Conservation (phyloP, 2,113 vertebrate species). For the Pseudolaguvia tuberculata region DNA sequence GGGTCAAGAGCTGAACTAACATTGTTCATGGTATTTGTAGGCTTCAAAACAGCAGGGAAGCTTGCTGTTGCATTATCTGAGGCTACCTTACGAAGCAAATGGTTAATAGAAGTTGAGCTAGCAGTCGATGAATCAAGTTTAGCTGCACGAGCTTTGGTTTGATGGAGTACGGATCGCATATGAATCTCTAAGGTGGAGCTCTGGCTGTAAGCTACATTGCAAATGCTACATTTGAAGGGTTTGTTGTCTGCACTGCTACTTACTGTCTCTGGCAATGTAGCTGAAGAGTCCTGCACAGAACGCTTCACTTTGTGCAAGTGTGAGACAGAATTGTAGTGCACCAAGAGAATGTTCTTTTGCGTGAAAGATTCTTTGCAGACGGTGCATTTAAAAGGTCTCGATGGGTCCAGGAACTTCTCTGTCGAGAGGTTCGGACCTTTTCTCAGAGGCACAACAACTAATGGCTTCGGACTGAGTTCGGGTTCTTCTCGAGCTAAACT, state of each 20-base stretch:
- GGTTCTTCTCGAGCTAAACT: conserved; percentile 76
- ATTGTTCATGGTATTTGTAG: conserved; percentile 59
- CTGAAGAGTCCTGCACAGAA: conserved; percentile 86
- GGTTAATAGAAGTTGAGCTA: conserved; percentile 47
- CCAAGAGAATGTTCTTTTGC: conserved; percentile 94
- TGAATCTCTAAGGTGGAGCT: conserved; percentile 98
- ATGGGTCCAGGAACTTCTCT: conserved; percentile 95
- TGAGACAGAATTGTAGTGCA: conserved; percentile 97
- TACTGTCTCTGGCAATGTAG: conserved; percentile 77
- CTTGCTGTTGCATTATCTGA: conserved; percentile 42
- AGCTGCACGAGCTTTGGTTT: conserved; percentile 92
- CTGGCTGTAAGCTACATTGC: conserved; percentile 95
- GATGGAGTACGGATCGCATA: conserved; percentile 95
- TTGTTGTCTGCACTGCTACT: conserved; percentile 91
- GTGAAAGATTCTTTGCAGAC: conserved; percentile 98
- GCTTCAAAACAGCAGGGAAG: conserved; percentile 40
- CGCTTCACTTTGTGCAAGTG: conserved; percentile 94
- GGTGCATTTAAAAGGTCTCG: conserved; percentile 95
- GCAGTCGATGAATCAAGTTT: conserved; percentile 74
- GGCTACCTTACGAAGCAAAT: conserved; percentile 40
- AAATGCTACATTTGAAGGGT: conserved; percentile 92
- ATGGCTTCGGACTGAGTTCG: conserved; percentile 79
- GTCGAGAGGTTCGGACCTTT: conserved; percentile 91
- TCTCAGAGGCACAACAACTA: conserved; percentile 73
- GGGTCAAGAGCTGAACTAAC: conserved; percentile 50